phyloP scores from a whole-genome alignment of 2,888 invertebrate species.

The Eristalinus aeneus region DNA sequence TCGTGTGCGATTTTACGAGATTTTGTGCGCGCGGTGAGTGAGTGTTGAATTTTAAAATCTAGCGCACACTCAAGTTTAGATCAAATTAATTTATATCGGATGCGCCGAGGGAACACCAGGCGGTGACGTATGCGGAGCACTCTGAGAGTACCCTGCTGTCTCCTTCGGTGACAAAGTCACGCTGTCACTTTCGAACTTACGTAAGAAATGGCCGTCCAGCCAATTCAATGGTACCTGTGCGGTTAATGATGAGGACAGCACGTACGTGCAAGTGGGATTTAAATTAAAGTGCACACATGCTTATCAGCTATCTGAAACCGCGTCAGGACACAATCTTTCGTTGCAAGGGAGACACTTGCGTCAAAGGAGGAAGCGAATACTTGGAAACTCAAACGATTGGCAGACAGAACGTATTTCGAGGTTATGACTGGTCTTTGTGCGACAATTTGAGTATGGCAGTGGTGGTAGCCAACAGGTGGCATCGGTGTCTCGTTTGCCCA shows the following conservation, averaged over 20 bases:
- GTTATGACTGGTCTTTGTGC: not conserved
- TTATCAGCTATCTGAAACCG: not conserved
- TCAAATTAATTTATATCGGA: not conserved
- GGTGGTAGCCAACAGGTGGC: not conserved
- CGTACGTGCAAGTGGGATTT: not conserved
- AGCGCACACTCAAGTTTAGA: slow-evolving; percentile 9
- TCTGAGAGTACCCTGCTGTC: not conserved
- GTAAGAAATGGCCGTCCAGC: not conserved
- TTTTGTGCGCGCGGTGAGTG: not conserved
- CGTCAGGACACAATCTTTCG: not conserved
- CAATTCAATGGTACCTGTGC: not conserved
- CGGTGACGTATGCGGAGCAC: not conserved
- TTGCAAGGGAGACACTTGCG: not conserved
- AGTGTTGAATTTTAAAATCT: slow-evolving; percentile 1
- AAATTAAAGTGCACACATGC: not conserved
- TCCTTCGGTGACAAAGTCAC: slow-evolving; percentile 3
- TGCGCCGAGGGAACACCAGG: not conserved
- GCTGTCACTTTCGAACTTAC: not conserved
- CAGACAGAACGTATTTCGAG: not conserved
- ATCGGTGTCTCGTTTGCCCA: not conserved
- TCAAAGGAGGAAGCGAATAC: not conserved
- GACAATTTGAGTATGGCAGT: not conserved
- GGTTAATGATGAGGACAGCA: not conserved
- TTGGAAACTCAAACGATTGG: not conserved
- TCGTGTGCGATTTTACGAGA: not conserved